Base-by-base conservation (phyloP, 2,113 vertebrate species). In the Microtus montanus region DNA sequence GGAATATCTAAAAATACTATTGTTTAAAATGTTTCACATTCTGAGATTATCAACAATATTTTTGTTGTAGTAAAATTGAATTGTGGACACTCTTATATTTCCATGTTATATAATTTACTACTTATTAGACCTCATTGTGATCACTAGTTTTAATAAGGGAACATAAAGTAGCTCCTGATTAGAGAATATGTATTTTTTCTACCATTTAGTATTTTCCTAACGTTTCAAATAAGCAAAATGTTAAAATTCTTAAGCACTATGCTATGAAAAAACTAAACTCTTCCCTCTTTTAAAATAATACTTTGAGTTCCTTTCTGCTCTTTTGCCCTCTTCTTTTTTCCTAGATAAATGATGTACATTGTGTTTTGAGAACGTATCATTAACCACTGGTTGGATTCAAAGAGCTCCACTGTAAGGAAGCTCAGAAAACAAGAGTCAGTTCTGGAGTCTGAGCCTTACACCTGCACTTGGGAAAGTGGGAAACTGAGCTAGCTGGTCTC, bases 331-430 rank as follows among this genome's bases (percentile, higher is more conserved):
- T 97, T 97, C 94, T 95, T 61, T 97, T 98, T 90, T 96, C 87
- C 96, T 98, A 92, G 89, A 97, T 97, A 77, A 98, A 98, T 98
- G 98, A 98, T 98, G 98, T 98, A 98, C 98, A 98, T 98, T 98
- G 97, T 98, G 98, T 97, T 96, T 93, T 87, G 44, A 93, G 94
- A 84, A 77, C 26, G 52, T 61, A 11, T 87, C 93, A 89, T 82
- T 93, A 77, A 95, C 64, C 82, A 83, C 7, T 84, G 44, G 17
- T 92, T 95, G 90, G 63, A n/a, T 82, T n/a, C 22, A 96, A 90
- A 70, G 26, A 96, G 11, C 71, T 78, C 28, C 93, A 91, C 20
- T 96, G 38, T 52, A 70, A 38, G 58, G 24, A 73, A 41, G n/a
- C 35, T 74, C 70, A 74, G 7, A 91, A 94, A 95, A 96, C 80